These are phyloP conservation scores for Harpegnathos saltator DNA, from an alignment of 1,140 invertebrate genomes.

Conservation along the genomic window DNA sequence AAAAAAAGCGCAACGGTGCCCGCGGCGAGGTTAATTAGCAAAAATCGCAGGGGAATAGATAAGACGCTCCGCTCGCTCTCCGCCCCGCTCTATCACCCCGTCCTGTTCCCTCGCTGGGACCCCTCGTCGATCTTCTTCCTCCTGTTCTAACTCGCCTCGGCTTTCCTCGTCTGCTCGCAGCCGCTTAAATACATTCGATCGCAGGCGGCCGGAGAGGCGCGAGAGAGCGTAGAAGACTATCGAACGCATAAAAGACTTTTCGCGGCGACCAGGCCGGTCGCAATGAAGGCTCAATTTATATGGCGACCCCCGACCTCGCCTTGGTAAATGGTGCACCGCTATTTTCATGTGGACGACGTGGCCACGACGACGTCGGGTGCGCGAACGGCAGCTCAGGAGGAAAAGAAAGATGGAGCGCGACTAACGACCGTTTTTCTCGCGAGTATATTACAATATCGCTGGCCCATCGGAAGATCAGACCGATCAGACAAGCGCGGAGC, in stretches of 20 bases:
- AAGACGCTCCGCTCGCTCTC: not conserved
- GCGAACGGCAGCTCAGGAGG: not conserved
- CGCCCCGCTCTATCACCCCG: not conserved
- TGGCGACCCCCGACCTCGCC: conserved; percentile 72
- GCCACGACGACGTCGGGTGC: conserved; percentile 19
- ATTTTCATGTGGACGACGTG: conserved; percentile 60
- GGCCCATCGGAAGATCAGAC: no score
- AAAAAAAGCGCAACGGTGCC: conserved; percentile 46
- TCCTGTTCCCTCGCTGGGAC: not conserved
- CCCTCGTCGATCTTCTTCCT: conserved; percentile 18
- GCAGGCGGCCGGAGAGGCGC: conserved; percentile 2
- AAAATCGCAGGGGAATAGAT: conserved; percentile 44
- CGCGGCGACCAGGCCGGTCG: conserved; percentile 45
- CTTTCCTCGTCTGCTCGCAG: conserved; percentile 17
- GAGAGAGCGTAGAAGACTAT: conserved; percentile 47
- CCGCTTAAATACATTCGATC: conserved; percentile 54
- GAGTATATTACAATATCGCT: no score
- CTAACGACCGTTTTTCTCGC: not conserved
- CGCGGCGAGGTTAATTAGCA: conserved; percentile 58
- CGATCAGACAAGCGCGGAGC: no score
- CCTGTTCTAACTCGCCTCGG: not conserved
- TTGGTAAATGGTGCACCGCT: conserved; percentile 65
- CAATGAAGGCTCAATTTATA: conserved; percentile 76
- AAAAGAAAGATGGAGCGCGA: not conserved
- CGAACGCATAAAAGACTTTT: conserved; percentile 64